phyloP scores from a whole-genome alignment of 2,888 invertebrate genomes.

The Melipona beecheii region DNA sequence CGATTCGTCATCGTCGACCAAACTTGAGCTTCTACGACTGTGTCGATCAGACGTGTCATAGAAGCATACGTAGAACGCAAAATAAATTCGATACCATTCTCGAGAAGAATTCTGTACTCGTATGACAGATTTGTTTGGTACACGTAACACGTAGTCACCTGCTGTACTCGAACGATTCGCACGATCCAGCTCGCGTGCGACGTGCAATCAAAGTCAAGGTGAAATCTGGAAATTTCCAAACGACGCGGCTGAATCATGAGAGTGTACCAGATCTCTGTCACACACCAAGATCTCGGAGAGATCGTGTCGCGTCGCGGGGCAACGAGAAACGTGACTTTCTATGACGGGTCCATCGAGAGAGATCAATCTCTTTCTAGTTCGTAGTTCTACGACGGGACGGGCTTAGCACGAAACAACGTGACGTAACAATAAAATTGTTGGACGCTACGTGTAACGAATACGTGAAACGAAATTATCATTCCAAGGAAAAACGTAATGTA shows the following conservation, averaged over 20 bases:
- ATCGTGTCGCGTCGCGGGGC: neutral
- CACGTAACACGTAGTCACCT: constrained; percentile 33
- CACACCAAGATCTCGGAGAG: constrained; percentile 27
- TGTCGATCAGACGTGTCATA: neutral
- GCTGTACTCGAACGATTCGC: constrained; percentile 51
- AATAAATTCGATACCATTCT: neutral
- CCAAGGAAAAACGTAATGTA: too few relatives aligned
- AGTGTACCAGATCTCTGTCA: constrained; percentile 52
- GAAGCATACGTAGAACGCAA: too few relatives aligned
- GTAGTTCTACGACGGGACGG: too few relatives aligned
- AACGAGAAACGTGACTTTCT: constrained; percentile 28
- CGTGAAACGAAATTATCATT: neutral
- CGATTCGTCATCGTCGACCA: too few relatives aligned
- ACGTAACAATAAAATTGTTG: neutral
- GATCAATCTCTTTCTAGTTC: constrained; percentile 10
- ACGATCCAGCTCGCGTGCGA: constrained; percentile 60
- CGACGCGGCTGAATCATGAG: constrained; percentile 46
- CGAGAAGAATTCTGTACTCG: constrained; percentile 33
- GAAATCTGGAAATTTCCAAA: constrained; percentile 66
- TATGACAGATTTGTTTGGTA: constrained; percentile 29
- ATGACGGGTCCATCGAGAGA: constrained; percentile 1
- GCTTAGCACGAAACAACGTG: neutral
- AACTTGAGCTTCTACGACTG: neutral
- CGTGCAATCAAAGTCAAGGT: constrained; percentile 73
- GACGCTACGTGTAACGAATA: neutral